phyloP scores from a whole-genome alignment of 35 echinoderm and acorn worm genomes.

The Nesometra sesokonis region DNA sequence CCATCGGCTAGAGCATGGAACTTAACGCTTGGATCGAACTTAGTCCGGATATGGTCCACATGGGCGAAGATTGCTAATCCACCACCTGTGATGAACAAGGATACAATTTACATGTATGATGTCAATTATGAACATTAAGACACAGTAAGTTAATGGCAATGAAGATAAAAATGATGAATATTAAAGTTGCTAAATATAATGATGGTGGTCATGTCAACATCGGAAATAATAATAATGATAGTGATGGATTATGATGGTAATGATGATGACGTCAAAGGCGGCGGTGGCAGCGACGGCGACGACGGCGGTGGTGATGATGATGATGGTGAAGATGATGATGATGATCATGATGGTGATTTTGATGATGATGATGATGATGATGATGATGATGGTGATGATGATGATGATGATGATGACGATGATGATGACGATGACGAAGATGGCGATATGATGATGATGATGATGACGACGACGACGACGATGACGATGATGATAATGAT shows the following conservation, averaged over 20 bases:
- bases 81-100: neutral
- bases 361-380: too few species aligned
- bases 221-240: too few species aligned
- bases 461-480: neutral
- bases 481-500: neutral
- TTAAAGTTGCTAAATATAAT: too few species aligned
- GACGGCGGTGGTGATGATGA: too few species aligned
- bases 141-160: too few species aligned
- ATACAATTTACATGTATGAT: neutral
- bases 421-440: neutral
- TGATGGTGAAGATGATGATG: neutral
- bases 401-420: conserved; percentile 3
- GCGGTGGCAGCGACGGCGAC: too few species aligned
- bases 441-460: neutral
- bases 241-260: too few species aligned
- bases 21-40: neutral
- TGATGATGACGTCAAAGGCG: too few species aligned
- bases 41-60: neutral
- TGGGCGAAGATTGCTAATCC: neutral
- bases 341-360: too few species aligned
- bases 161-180: too few species aligned
- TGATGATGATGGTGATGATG: conserved; percentile 7
- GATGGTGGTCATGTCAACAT: too few species aligned
- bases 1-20: conserved; percentile 1
- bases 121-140: neutral